Base-by-base conservation (phyloP, 2,888 invertebrate genomes). In the Parelbella ahira region DNA sequence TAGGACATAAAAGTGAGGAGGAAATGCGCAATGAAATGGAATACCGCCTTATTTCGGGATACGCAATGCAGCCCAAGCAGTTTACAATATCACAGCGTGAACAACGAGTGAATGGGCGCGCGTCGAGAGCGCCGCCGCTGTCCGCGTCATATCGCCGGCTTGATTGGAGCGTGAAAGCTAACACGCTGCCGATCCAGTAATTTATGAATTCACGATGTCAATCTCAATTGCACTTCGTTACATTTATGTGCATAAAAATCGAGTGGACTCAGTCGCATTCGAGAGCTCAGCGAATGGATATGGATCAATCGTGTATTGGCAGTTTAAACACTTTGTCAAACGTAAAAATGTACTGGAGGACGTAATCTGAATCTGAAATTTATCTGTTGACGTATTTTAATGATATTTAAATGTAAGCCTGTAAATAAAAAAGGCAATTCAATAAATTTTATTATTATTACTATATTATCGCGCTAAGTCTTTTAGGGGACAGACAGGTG, bases 141-240 rank as follows among this genome's bases (percentile, higher is more conserved):
- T 38, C 43, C 48, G 47, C 44, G 41, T 50, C 45, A 47, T 50
- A 52, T 49, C 47, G 45, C 48, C 21, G 45, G 49, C 48, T 55
- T 53, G 53, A 55, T 55, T 55, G 54, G 49, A 51, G 51, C 53
- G 51, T 42, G 42, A 54, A 54, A 45, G 50, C 53, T 53, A 54
- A 53, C 54, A 54, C 41, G 47, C 45, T 44, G 48, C 47, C 44
- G 37, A 53, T 49, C 44, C 44, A 49, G 49, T 53, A 50, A 53
- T 53, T 54, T 54, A 53, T 53, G 50, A 47, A 51, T 47, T 27
- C 32, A 21, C 41, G 41, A 33, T 41, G 32, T 41, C 32, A 41
- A 21, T 33, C 27, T 33, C 41, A 33, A 33, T 33, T 33, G 33
- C 27, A 27, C 13, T 33, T 27, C 27, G 41, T 41, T 33, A 21